Base-by-base conservation (phyloP, 2,113 vertebrate species). In the Arvicanthis niloticus region DNA sequence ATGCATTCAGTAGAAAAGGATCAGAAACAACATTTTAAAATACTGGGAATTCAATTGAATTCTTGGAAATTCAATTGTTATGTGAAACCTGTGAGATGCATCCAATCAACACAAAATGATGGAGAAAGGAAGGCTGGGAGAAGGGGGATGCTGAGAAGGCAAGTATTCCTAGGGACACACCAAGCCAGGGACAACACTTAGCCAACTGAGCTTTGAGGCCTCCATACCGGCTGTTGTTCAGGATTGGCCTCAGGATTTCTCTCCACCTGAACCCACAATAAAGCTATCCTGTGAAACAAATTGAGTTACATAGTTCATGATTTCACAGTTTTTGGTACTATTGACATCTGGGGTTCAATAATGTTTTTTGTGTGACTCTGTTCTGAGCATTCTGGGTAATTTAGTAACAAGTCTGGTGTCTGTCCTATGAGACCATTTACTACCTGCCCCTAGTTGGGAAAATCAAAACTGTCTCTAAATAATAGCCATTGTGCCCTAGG, bases 401-500 rank as follows among this genome's bases (percentile, higher is more conserved):
- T 91, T 67, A 91, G 45, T 19, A 85, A 42, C 10, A 70, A 85
- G 12, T 37, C 68, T 91, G 53, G 22, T 34, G 6, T 88, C 56
- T 60, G 21, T 1, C 24, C 22, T 85, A 40, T 58, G 77, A 68
- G 11, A 24, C 45, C 5, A 68, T 73, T 73, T 75, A 56, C 22
- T 78, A 0, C 42, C 24, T 24, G 24, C 10, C 10, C 2, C 8
- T 12, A 72, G 16, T 51, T 94, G n/a, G 84, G 80, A 90, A 89
- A 94, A 89, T 67, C 4, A 87, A 91, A 90, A 76, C 68, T 60
- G 29, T 96, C 29, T 93, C 53, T 48, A 73, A 56, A 80, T n/a
- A 72, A 19, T 88, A 45, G 80, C 86, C 45, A 48, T 53, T 92
- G 90, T 75, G 3, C 0, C 9, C 17, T 29, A 17, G 37, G 11